Base-by-base conservation (phyloP, 2,888 invertebrate genomes). In the Drosophila atroscutellata region DNA sequence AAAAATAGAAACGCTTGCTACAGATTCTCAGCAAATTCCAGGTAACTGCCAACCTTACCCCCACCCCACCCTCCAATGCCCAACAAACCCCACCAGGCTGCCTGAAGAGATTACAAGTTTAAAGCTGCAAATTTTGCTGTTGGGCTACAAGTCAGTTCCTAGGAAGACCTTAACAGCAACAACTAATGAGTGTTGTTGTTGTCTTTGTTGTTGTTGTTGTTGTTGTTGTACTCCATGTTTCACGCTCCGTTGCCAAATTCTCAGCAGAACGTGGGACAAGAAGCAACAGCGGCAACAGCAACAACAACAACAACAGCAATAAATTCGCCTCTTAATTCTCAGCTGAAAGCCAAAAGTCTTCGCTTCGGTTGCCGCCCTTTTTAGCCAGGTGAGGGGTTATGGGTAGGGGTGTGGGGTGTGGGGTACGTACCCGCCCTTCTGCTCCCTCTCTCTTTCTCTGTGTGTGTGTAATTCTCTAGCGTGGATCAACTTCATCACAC, bases 211-310 rank as follows among this genome's bases (percentile, higher is more conserved):
- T 39, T 51, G 20, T 26, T 37, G 32, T 34, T 55, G 42, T 47
- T 61, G 63, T 70, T 77, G 64, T 75, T 70, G 66, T 69, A 64
- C 67, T 82, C 70, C 80, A 81, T 87, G 78, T 87, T 89, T 89
- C 86, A 89, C 88, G 89, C 90, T 89, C 87, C 75, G 86, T 83
- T 90, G 84, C 84, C 86, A 86, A 90, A 87, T 89, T 89, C 90
- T 86, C 89, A 87, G 85, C 72, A 50, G 63, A 76, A 77, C 83
- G 73, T 81, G 75, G 77, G 75, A 80, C 75, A 75, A 70, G 51
- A 45, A 55, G 28, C 39, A 42, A 26, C 34, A 61, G 56, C 30
- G 42, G 39, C 28, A 70, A 65, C 45, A 50, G 57, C 60, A 66
- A 59, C 69, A 72, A 71, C 28, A 54, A 32, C 18, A 68, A 1